phyloP scores from a whole-genome alignment of 23 tunicate species.

The Trididemnum clinides region DNA sequence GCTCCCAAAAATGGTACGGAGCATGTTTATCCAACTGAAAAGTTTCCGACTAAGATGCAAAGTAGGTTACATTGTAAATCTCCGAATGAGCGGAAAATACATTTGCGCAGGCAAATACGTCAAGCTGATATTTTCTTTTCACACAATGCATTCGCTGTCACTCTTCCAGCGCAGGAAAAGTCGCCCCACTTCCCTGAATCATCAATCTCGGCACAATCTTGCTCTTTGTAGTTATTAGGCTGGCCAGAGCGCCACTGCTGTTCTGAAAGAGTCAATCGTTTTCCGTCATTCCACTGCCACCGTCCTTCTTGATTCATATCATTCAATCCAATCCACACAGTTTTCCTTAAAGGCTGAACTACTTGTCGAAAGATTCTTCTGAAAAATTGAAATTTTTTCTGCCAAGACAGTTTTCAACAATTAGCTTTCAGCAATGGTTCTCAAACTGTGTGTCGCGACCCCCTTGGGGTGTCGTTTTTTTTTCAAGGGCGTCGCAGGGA shows the following conservation, averaged over 20 bases:
- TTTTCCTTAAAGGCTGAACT: conserved; percentile 1
- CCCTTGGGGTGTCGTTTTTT: no score
- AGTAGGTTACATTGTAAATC: no score
- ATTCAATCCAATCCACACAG: conserved; percentile 29
- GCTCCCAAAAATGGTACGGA: no score
- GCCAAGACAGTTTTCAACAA: no score
- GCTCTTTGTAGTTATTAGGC: conserved; percentile 20
- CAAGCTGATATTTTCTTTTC: not conserved
- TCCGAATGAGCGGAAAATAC: no score
- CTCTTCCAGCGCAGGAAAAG: not conserved
- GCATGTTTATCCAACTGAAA: no score
- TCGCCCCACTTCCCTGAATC: conserved; percentile 14
- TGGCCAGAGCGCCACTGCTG: conserved; percentile 22
- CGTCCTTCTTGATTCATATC: not conserved
- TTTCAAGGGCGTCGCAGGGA: no score
- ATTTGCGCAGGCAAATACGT: no score
- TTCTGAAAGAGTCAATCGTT: not conserved
- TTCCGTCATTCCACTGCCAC: conserved; percentile 37
- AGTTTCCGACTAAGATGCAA: no score
- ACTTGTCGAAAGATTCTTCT: not conserved
- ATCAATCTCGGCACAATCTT: conserved; percentile 36
- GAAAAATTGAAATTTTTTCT: no score
- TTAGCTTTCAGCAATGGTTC: no score
- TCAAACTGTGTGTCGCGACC: no score
- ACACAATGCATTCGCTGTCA: conserved; percentile 5